These are phyloP conservation scores for Platycheirus rosarum DNA, from an alignment of 2,888 invertebrate genomes.

Conservation along the genomic window DNA sequence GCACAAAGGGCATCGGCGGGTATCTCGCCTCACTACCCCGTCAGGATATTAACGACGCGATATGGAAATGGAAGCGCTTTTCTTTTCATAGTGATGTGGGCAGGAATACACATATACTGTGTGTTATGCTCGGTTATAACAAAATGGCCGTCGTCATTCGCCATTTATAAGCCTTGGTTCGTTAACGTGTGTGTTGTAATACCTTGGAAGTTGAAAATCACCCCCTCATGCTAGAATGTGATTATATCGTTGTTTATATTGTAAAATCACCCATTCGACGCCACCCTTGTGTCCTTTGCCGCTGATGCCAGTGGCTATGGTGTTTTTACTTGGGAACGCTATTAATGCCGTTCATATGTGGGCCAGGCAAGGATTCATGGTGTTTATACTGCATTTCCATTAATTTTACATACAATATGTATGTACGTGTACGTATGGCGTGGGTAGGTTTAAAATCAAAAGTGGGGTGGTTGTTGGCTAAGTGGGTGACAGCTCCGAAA, in stretches of 20 bases:
- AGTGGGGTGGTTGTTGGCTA: constrained; percentile 25
- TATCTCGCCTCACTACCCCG: constrained; percentile 68
- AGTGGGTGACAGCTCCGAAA: constrained; percentile 28
- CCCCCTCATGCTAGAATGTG: constrained; percentile 65
- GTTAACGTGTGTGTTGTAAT: constrained; percentile 68
- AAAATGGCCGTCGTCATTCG: constrained; percentile 76
- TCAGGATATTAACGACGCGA: constrained; percentile 73
- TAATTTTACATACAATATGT: constrained; percentile 54
- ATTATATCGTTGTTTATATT: constrained; percentile 74
- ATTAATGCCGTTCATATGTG: constrained; percentile 71
- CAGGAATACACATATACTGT: constrained; percentile 42
- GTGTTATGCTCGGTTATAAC: constrained; percentile 62
- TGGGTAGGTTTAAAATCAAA: background rate
- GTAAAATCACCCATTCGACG: constrained; percentile 72
- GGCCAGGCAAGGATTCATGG: constrained; percentile 61
- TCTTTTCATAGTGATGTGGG: constrained; percentile 56
- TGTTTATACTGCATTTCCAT: constrained; percentile 67
- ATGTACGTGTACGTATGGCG: constrained; percentile 7
- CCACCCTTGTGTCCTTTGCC: constrained; percentile 69
- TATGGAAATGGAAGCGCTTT: constrained; percentile 69
- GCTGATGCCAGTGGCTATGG: constrained; percentile 57
- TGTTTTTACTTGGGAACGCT: constrained; percentile 44
- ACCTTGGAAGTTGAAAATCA: constrained; percentile 39
- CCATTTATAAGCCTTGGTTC: constrained; percentile 75
- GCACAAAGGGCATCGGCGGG: constrained; percentile 70